Percentiles rank a stretch among this genome's conserved stretches.
Evolutionary conservation across 2,113 vertebrate genomes (phyloP).

Genomic region (Cricetomys ansorgei): DNA sequence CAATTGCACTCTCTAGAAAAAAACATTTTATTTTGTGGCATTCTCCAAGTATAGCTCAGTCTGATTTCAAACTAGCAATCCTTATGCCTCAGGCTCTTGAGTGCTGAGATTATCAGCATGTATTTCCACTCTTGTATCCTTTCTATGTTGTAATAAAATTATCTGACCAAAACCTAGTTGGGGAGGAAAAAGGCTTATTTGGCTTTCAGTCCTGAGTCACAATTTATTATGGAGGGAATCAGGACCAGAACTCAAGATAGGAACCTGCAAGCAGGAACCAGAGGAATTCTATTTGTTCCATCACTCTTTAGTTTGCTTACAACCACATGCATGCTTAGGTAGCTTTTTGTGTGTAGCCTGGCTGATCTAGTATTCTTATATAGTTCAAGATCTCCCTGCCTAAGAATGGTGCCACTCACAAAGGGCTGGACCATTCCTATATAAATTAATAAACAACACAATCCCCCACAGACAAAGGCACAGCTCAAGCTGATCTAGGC

Average conservation of each 20-base stretch:
- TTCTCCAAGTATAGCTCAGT: background rate
- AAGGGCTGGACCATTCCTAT: background rate
- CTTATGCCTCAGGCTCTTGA: background rate
- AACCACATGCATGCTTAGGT: background rate
- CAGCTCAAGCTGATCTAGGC: background rate
- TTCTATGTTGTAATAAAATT: background rate
- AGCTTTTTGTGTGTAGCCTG: no score
- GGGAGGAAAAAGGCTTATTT: background rate
- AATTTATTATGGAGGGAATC: background rate
- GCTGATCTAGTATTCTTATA: background rate
- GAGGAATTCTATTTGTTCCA: background rate
- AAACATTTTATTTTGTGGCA: background rate
- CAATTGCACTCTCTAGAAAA: conserved; percentile 24
- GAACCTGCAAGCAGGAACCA: background rate
- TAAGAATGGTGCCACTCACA: background rate
- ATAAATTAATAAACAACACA: background rate
- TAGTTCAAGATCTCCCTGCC: background rate
- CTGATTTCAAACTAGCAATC: background rate
- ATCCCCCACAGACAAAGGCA: background rate
- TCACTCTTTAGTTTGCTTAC: background rate
- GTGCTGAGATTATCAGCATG: background rate
- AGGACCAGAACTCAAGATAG: background rate
- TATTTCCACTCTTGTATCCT: background rate
- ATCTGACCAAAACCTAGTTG: background rate
- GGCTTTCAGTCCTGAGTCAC: background rate